Evolutionary conservation across 2,113 vertebrate genomes (phyloP), one percentile per base, ranked within the genome.

Genomic region (Hippocampus mohnikei): DNA sequence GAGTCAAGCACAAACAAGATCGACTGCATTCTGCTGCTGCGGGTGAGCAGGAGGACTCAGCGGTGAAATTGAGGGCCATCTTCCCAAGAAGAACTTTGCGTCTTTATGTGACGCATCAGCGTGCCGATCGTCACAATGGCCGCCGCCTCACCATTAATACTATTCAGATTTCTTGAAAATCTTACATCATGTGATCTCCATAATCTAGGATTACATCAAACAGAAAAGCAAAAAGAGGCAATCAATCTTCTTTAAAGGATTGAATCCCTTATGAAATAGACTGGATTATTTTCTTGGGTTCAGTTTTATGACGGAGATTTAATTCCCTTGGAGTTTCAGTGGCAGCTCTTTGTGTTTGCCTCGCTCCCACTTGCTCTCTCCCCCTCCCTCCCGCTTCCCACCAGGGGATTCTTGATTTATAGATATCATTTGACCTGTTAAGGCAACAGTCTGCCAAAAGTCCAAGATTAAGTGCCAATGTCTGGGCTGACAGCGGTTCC

Each of bases 391-490:
- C 84, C 61, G 27, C 70, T 76, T 81, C 74, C 79, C 71, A 56
- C 88, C 70, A 70, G 72, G 85, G 88, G 83, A 88, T 84, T 82
- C 77, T 89, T 93, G 92, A 93, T 92, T 93, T 93, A 93, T 92
- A 87, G 90, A 90, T 91, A 89, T 91, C 91, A 91, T 91, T 93
- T 93, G 92, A 93, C 93, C 92, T 83, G 91, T 91, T 92, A 92
- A 93, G 87, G 92, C 91, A 92, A 93, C 91, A 93, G 89, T 92
- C 90, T 90, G 91, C 88, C 93, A 93, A 91, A 92, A 91, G 89
- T 87, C 90, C 88, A 93, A 93, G 92, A 94, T 93, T 88, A 92
- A 94, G 88, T 91, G 91, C 82, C 88, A 85, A 87, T 86, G 88
- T 92, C 90, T 80, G 79, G 61, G 83, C 88, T 92, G 91, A 92